Evolutionary conservation across 2,113 vertebrate species (phyloP), one percentile per base, ranked within the genome.

Genomic region (Thalassoma bifasciatum): DNA sequence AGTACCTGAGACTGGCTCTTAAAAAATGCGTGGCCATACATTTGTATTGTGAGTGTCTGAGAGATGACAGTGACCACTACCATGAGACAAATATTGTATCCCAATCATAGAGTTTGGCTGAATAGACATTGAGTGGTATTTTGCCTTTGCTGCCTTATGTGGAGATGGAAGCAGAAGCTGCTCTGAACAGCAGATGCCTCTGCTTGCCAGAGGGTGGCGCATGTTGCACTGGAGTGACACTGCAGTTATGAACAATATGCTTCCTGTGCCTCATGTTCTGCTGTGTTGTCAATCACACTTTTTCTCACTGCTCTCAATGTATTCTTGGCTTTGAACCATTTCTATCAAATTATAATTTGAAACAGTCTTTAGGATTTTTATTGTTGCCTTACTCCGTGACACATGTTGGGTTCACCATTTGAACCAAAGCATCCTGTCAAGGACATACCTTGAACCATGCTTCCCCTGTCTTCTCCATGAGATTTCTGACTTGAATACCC

Each of bases 171-270:
- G 17, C 10, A 49, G 21, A n/a, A 44, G 52, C 16, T 56, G 16
- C 19, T 12, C 4, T 34, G 3, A 62, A 3, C 8, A 1, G 17
- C 10, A 7, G 30, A 16, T 64, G 44, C 12, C 37, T 0, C 10
- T 46, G 69, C 37, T 21, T 36, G 5, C 47, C 85, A 77, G 1
- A 46, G 86, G 79, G 62, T 30, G 86, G 85, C 2, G 63, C 38
- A 3, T 2, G 24, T 76, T 59, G 14, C 7, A 38, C 14, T 24
- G 68, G 53, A 72, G 21, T 10, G 17, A 0, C 64, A 23, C 38
- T 53, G 64, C 59, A 37, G 37, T 70, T 61, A 2, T 42, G 61
- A 72, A 8, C 30, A 11, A 17, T n/a, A 11, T 3, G 12, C 7
- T 23, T 36, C 10, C 5, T 24, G 12, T 11, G 2, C 10, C 36